Conservation (phyloP, 2,888 invertebrate species). For the Rhagonycha lutea region DNA sequence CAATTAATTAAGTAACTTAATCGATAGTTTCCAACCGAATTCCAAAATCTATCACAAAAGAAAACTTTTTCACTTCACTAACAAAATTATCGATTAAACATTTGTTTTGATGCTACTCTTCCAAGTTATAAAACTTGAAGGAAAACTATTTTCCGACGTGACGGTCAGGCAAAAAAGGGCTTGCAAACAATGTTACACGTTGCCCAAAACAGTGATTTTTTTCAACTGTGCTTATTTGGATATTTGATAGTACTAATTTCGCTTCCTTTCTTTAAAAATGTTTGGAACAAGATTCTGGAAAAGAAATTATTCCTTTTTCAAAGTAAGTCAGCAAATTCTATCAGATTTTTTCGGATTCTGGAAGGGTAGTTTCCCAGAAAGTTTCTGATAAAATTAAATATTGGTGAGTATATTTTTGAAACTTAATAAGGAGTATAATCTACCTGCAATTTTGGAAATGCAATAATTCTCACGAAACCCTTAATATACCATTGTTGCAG, state of each 20-base stretch:
- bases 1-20: neutral
- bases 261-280: too few species aligned
- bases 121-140: neutral
- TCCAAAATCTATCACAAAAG: neutral
- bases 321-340: too few species aligned
- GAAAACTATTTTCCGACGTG: neutral
- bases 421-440: neutral
- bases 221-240: neutral
- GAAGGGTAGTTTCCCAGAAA: neutral
- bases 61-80: neutral
- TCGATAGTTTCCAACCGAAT: neutral
- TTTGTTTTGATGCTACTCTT: neutral
- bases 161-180: neutral
- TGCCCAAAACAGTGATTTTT: neutral
- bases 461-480: conserved; percentile 31
- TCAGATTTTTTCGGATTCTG: neutral
- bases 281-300: too few species aligned
- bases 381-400: neutral
- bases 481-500: conserved; percentile 32
- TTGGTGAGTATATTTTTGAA: neutral
- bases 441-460: conserved; percentile 1
- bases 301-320: too few species aligned
- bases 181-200: neutral
- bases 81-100: neutral
- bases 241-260: neutral